phyloP scores from a whole-genome alignment of 2,113 vertebrate species.

The Aegotheles bennettii region DNA sequence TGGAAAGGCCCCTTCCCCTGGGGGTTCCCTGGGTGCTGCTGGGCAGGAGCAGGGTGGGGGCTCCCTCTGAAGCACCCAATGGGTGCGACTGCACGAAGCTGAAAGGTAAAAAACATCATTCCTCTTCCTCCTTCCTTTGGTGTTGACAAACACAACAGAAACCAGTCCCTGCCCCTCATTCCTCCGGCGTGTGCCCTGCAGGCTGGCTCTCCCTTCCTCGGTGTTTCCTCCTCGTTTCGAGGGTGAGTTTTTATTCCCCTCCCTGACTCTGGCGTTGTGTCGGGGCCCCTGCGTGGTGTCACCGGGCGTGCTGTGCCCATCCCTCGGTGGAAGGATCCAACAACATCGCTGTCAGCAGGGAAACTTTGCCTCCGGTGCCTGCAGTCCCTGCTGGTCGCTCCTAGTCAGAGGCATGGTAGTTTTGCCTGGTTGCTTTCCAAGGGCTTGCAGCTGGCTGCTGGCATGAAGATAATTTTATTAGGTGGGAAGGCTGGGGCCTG shows the following conservation, averaged over 20 bases:
- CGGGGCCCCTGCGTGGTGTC: fast-evolving
- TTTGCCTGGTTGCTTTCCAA: not conserved
- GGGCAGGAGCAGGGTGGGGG: not conserved
- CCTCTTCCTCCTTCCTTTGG: not conserved
- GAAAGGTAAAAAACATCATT: fast-evolving
- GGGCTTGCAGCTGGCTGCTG: not conserved
- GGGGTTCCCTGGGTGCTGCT: not conserved
- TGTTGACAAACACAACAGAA: not conserved
- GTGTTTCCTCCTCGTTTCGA: not conserved
- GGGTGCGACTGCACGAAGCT: fast-evolving
- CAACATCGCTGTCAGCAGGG: not conserved
- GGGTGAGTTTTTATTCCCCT: not conserved
- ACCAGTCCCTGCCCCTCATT: fast-evolving
- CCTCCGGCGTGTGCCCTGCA: fast-evolving
- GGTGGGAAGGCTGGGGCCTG: not conserved
- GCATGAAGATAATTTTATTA: not conserved
- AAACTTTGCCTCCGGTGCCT: not conserved
- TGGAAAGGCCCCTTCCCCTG: not conserved
- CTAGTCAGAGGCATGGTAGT: not conserved
- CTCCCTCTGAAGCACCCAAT: not conserved
- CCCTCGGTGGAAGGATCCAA: fast-evolving
- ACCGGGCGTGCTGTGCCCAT: not conserved
- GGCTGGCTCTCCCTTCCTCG: fast-evolving
- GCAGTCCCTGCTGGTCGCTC: fast-evolving
- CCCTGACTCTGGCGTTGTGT: fast-evolving